phyloP scores from a whole-genome alignment of 2,113 vertebrate genomes.

The Amphiprion percula region DNA sequence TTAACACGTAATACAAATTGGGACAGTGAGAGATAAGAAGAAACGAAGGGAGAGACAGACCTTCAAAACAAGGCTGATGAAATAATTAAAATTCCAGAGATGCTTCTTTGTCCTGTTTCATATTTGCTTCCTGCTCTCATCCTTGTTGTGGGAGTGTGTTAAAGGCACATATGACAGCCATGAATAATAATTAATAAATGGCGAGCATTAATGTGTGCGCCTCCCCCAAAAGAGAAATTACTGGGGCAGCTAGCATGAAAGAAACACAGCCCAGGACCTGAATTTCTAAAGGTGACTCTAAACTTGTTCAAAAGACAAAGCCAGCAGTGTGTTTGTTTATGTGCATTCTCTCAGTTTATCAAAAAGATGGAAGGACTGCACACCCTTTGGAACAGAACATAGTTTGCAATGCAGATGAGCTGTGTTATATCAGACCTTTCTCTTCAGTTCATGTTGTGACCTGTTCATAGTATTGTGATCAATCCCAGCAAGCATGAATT shows the following conservation, averaged over 20 bases:
- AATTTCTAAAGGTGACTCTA: constrained; percentile 26
- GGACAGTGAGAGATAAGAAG: constrained; percentile 43
- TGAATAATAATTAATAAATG: constrained; percentile 65
- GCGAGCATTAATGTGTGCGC: constrained; percentile 44
- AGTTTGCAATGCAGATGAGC: constrained; percentile 36
- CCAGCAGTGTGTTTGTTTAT: constrained; percentile 9
- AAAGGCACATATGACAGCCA: constrained; percentile 55
- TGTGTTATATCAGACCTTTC: constrained; percentile 5
- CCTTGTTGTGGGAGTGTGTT: constrained; percentile 26
- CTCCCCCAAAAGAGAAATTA: background rate
- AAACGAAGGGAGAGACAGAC: constrained; percentile 11
- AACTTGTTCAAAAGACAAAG: constrained; percentile 19
- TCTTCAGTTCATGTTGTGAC: background rate
- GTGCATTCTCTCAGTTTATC: constrained; percentile 19
- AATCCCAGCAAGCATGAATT: background rate
- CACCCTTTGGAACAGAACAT: background rate
- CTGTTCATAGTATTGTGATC: background rate
- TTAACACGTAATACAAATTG: constrained; percentile 45
- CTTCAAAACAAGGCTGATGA: constrained; percentile 10
- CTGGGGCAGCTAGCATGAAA: background rate
- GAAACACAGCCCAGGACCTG: background rate
- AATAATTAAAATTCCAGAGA: constrained; percentile 56
- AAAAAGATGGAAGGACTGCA: background rate
- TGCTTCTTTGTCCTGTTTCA: constrained; percentile 37
- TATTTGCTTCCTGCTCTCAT: constrained; percentile 42